Evolutionary conservation across 2,797 vertebrate species (phyloP), one percentile per base, ranked within the genome.

Genomic region (Cirrhinus molitorella): DNA sequence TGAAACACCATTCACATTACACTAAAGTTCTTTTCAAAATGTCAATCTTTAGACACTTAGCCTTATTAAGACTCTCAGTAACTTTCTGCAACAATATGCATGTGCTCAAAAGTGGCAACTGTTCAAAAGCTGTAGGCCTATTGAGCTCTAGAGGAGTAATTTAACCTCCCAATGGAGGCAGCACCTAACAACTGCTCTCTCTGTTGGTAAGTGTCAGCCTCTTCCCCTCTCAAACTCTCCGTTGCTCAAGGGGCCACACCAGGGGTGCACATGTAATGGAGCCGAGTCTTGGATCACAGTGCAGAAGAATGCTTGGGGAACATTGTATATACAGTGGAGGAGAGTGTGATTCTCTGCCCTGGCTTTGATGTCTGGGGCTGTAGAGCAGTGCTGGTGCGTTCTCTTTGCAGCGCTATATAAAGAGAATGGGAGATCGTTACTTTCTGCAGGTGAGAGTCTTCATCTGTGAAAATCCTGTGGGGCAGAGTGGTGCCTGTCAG

Each of bases 381-480:
- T 53, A 79, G 83, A 86, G 85, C 73, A 77, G 63, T 21, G 63
- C 66, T 83, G 63, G 57, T 28, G 43, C 28, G 76, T 79, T 85
- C 80, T 79, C 82, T 85, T 55, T 79, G 71, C 70, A 72, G 66
- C 17, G 55, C 66, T 80, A 76, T 84, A 83, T 83, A 89, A 89
- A 89, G 85, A 89, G 88, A 89, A 87, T 87, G 67, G 49, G 49
- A 85, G 83, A 87, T 83, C 23, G 67, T 79, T 85, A 76, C 82
- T 86, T 81, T 70, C 79, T 80, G 80, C 86, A 89, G 83, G 88
- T 86, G 88, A 85, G 81, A 86, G 73, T 81, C 88, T 89, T 89
- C 88, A 87, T 87, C 86, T 89, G 74, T 28, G 45, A 73, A 80
- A 53, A 55, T 78, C 82, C 83, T 85, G 65, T 51, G 83, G 84